A percentile compares a stretch with the other conserved stretches of the same genome.
phyloP scores from a whole-genome alignment of 2,113 vertebrate species.

The Beaufortia kweichowensis region DNA sequence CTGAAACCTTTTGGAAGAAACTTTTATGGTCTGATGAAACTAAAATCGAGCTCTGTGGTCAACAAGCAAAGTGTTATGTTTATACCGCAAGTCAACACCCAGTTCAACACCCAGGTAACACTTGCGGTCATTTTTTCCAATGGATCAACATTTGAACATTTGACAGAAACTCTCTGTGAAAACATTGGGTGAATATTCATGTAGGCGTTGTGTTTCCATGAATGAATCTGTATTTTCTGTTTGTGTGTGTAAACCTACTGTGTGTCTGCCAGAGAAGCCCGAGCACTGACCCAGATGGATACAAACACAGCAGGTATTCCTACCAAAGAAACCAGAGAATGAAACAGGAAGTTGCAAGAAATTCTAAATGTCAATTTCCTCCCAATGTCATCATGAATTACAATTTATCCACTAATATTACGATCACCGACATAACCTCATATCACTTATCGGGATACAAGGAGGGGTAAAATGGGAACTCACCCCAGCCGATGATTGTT shows the following conservation, averaged over 20 bases:
- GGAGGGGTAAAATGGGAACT: slow-evolving; percentile 42
- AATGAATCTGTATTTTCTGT: neutral
- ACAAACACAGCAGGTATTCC: slow-evolving; percentile 83
- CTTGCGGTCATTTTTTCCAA: neutral
- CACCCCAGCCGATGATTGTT: slow-evolving; percentile 90
- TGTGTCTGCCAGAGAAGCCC: slow-evolving; percentile 80
- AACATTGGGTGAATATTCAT: neutral
- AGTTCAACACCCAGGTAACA: neutral
- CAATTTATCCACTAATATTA: neutral
- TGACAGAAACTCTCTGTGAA: neutral
- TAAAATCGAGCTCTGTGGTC: neutral
- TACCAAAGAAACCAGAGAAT: slow-evolving; percentile 49
- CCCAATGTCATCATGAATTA: neutral
- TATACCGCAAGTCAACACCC: neutral
- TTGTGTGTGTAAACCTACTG: slow-evolving; percentile 70
- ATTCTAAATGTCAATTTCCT: no score
- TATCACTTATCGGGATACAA: neutral
- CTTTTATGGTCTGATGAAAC: neutral
- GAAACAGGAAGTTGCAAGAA: neutral
- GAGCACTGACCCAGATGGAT: slow-evolving; percentile 79
- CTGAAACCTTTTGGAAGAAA: slow-evolving; percentile 14
- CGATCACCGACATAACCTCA: neutral
- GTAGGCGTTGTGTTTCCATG: neutral
- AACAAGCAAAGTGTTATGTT: neutral
- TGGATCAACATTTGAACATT: neutral